phyloP scores from a whole-genome alignment of 1,140 invertebrate species.

The Phthorimaea operculella region DNA sequence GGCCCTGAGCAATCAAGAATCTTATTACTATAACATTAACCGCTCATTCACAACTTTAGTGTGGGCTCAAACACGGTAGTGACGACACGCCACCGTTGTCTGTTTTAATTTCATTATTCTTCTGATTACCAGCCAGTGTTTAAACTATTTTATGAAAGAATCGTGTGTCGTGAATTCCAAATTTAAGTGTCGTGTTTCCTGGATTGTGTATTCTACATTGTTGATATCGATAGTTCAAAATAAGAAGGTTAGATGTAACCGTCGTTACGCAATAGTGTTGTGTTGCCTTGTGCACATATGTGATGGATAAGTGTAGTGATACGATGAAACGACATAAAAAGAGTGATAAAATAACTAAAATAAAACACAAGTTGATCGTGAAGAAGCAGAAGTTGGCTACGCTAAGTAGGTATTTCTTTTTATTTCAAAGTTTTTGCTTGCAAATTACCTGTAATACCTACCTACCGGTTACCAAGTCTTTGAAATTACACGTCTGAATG shows the following conservation, averaged over 20 bases:
- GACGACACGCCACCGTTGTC: constrained; percentile 24
- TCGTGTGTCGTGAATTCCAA: background rate
- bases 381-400: constrained; percentile 36
- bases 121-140: too few relatives aligned
- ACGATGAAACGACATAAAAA: constrained; percentile 48
- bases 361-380: constrained; percentile 48
- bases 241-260: constrained; percentile 17
- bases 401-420: too few relatives aligned
- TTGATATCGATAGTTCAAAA: background rate
- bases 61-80: constrained; percentile 24
- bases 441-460: too few relatives aligned
- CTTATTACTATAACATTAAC: constrained; percentile 23
- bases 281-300: constrained; percentile 3
- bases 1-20: constrained; percentile 18
- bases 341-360: constrained; percentile 47
- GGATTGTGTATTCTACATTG: too few relatives aligned
- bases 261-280: constrained; percentile 15
- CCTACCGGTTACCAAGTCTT: too few relatives aligned
- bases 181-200: too few relatives aligned
- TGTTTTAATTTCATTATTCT: constrained; percentile 10
- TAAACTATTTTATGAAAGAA: background rate
- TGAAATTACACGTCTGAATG: too few relatives aligned
- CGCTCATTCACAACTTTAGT: constrained; percentile 29
- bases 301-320: constrained; percentile 22
- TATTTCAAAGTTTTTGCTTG: too few relatives aligned